Percentiles rank a stretch among this genome's conserved stretches.
These are phyloP conservation scores for Sebastes trivittatus DNA, from an alignment of 2,797 vertebrate species.

Conservation along the genomic window DNA sequence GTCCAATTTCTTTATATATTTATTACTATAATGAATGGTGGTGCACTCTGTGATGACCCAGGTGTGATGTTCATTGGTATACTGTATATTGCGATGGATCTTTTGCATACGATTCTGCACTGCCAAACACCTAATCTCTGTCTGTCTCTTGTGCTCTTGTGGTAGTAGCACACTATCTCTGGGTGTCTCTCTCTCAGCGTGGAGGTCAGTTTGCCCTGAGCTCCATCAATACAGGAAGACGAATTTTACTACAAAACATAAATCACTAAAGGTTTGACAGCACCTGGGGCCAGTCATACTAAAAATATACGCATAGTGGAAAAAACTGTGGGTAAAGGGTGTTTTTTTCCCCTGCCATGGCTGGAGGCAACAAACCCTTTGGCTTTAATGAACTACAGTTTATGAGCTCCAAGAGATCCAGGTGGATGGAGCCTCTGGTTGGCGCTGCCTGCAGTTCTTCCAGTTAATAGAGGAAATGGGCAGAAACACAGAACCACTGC, in stretches of 20 bases:
- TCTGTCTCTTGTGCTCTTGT: slow-evolving; percentile 73
- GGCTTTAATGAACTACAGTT: slow-evolving; percentile 42
- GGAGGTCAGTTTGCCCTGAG: slow-evolving; percentile 62
- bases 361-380: slow-evolving; percentile 26
- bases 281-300: not conserved
- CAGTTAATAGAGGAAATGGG: slow-evolving; percentile 40
- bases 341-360: not conserved
- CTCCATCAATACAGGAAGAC: slow-evolving; percentile 29
- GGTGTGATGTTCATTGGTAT: slow-evolving; percentile 62
- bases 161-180: slow-evolving; percentile 73
- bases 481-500: slow-evolving; percentile 13
- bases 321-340: not conserved
- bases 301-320: not conserved
- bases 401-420: slow-evolving; percentile 44
- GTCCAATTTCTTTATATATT: not conserved
- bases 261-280: slow-evolving; percentile 1
- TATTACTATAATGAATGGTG: not conserved
- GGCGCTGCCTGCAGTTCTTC: slow-evolving; percentile 23
- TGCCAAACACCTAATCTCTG: slow-evolving; percentile 81
- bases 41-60: slow-evolving; percentile 54
- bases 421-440: slow-evolving; percentile 29
- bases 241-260: not conserved
- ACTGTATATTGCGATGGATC: slow-evolving; percentile 73
- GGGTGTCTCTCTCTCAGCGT: slow-evolving; percentile 58
- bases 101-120: slow-evolving; percentile 78